Conservation (phyloP, 2,113 vertebrate genomes). For the Oostethus manadensis region DNA sequence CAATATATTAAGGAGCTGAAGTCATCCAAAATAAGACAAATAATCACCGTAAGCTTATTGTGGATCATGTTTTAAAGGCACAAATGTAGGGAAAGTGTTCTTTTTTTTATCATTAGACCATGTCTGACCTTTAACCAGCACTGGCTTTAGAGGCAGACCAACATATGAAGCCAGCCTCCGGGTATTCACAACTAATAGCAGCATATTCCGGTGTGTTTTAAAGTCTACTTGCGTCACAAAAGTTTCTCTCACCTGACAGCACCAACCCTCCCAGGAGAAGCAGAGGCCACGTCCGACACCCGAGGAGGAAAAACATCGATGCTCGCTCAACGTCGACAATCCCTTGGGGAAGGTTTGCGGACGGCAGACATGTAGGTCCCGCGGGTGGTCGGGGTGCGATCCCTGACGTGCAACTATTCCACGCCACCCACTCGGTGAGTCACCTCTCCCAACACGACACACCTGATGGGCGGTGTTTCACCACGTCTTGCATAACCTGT, state of each 20-base stretch:
- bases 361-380: not conserved
- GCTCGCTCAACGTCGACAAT: conserved; percentile 4
- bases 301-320: conserved; percentile 20
- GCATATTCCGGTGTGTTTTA: not conserved
- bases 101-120: no score
- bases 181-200: not conserved
- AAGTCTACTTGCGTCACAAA: conserved; percentile 1
- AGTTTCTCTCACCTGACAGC: conserved; percentile 58
- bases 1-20: no score
- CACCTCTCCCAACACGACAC: conserved; percentile 5
- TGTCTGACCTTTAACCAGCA: no score
- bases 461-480: conserved; percentile 42
- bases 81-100: no score
- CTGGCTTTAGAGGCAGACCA: no score
- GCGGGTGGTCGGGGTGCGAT: not conserved
- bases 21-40: no score
- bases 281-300: conserved; percentile 53
- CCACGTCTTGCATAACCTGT: conserved; percentile 29
- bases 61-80: no score
- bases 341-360: not conserved
- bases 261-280: conserved; percentile 53
- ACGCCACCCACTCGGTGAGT: not conserved
- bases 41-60: no score
- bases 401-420: not conserved
- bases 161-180: no score